Conservation (phyloP, 1,140 invertebrate genomes). For the Drosophila tropicalis region DNA sequence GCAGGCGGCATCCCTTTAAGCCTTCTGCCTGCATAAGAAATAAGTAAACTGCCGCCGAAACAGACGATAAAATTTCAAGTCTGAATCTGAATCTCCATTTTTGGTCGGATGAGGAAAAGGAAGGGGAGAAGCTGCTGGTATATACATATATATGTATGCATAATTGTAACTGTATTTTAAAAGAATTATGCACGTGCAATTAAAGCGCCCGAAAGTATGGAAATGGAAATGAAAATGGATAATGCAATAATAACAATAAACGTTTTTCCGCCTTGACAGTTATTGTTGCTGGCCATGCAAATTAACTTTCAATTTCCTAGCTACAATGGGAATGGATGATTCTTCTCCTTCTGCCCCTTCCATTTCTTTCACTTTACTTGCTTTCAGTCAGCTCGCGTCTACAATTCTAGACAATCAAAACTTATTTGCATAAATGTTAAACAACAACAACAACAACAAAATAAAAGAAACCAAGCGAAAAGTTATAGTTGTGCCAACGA, state of each 20-base stretch:
- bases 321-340: not conserved
- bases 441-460: constrained; percentile 44
- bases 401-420: constrained; percentile 73
- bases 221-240: constrained; percentile 38
- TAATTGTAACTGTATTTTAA: constrained; percentile 77
- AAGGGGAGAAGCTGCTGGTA: not conserved
- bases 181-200: constrained; percentile 81
- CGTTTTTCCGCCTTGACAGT: constrained; percentile 50
- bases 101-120: too few relatives aligned
- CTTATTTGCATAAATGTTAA: constrained; percentile 80
- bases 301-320: constrained; percentile 82
- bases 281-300: constrained; percentile 75
- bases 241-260: constrained; percentile 79
- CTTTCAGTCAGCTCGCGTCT: not conserved
- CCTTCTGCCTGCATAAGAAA: constrained; percentile 66
- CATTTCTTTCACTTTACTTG: too few relatives aligned
- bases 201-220: constrained; percentile 57
- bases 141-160: constrained; percentile 8
- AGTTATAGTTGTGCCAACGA: constrained; percentile 69
- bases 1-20: constrained; percentile 46
- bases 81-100: not conserved
- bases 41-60: constrained; percentile 47
- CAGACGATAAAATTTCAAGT: constrained; percentile 67
- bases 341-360: not conserved
- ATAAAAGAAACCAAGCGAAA: constrained; percentile 46